These are phyloP conservation scores for Phyllostomus hastatus DNA, from an alignment of 2,113 vertebrate genomes.

Conservation along the genomic window DNA sequence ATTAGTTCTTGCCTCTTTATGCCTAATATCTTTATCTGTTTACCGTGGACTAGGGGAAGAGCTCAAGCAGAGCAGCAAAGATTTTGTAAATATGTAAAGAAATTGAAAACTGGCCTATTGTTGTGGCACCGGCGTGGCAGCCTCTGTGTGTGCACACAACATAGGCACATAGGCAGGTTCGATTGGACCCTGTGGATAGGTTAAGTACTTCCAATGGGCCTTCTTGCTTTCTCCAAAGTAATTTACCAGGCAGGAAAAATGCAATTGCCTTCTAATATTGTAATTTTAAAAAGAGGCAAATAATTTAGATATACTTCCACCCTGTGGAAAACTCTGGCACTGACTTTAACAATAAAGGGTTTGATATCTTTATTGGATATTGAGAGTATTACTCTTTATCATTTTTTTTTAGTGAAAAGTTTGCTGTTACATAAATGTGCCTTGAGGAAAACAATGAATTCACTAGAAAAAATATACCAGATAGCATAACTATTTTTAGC, in stretches of 20 bases:
- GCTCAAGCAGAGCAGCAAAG: background rate
- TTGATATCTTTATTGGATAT: background rate
- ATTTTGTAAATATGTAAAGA: background rate
- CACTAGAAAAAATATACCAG: background rate
- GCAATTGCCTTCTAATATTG: background rate
- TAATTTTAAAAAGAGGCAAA: background rate
- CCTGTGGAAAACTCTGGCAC: background rate
- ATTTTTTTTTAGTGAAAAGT: background rate
- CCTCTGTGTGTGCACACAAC: background rate
- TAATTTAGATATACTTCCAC: background rate
- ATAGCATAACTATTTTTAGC: background rate
- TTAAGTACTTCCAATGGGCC: background rate
- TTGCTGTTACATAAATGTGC: background rate
- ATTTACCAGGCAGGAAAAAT: background rate
- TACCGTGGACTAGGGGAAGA: background rate
- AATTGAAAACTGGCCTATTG: background rate
- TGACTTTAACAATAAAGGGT: background rate
- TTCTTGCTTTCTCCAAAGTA: background rate
- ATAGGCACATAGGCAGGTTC: background rate
- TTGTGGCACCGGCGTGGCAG: rapidly evolving
- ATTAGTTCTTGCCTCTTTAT: background rate
- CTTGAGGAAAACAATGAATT: constrained; percentile 5
- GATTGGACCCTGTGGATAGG: background rate
- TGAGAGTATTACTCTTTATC: background rate
- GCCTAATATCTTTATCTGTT: background rate